Evolutionary conservation across 2,797 vertebrate species (phyloP), one percentile per base, ranked within the genome.

Genomic region (Tangara arthus): DNA sequence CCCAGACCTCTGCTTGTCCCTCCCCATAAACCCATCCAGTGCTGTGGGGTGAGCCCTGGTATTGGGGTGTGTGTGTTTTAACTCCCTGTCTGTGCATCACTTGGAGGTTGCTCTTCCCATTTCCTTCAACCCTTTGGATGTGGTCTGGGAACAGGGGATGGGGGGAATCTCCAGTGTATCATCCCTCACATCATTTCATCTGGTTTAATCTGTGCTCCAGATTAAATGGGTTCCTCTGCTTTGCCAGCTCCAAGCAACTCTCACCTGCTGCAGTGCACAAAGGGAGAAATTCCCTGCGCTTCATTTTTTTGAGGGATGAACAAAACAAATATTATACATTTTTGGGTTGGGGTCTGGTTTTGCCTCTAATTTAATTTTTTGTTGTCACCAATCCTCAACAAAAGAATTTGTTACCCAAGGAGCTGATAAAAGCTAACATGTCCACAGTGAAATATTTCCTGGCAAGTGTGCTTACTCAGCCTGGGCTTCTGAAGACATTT

Each of bases 241-340:
- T 73, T 46, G 60, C 44, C 50, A 37, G 0, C 27, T 70, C 7
- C 26, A 32, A 78, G 61, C 49, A 46, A 1, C 34, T 56, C 27
- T 27, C 34, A 24, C 15, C n/a, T 35, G 2, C 52, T 26, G 22
- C 73, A 50, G 12, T 42, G 59, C 15, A 9, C 35, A 65, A 32
- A 72, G 42, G 59, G 47, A 65, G 44, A 55, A 64, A 52, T 32
- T 39, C 4, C n/a, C 20, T 65, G 24, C 1, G 1, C 61, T 85
- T 76, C 77, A 88, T 95, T 97, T 96, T 89, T 81, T 89, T 95
- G 92, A 93, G 92, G 82, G 35, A 93, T 95, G 93, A 91, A 42
- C 69, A 93, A 86, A 87, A 87, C 63, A 78, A 93, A 53, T 27
- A 37, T 55, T 96, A 80, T 42, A 89, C 39, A 69, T 92, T 90